Evolutionary conservation across 2,113 vertebrate genomes (phyloP).

Genomic region (Vidua macroura): DNA sequence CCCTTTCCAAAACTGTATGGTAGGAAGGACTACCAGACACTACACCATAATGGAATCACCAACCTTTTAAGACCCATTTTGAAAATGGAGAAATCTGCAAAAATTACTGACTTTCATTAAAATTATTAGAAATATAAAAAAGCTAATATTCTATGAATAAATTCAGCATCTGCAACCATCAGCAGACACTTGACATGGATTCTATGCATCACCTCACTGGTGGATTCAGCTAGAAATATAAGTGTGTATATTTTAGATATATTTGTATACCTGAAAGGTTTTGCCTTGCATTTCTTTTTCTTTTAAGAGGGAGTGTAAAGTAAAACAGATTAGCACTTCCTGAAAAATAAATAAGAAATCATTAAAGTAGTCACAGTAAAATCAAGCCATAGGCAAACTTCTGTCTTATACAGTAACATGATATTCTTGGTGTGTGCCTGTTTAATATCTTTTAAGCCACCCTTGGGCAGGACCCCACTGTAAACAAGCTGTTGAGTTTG

Average conservation of each 20-base stretch:
- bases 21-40: not conserved
- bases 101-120: not conserved
- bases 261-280: not conserved
- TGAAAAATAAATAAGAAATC: conserved; percentile 29
- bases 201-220: not conserved
- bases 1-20: not conserved
- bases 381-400: conserved; percentile 24
- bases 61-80: not conserved
- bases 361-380: not conserved
- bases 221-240: not conserved
- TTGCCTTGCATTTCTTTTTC: not conserved
- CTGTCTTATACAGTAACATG: conserved; percentile 14
- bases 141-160: not conserved
- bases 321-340: not conserved
- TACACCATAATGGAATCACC: not conserved
- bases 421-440: conserved; percentile 46
- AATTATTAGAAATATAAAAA: not conserved
- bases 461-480: conserved; percentile 54
- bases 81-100: not conserved
- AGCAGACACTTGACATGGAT: not conserved
- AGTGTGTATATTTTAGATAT: not conserved
- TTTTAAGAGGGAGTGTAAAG: not conserved
- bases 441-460: conserved; percentile 61
- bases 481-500: conserved; percentile 61
- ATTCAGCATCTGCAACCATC: not conserved